Evolutionary conservation across 2,888 invertebrate species (phyloP).

Genomic region (Tethea ocularis): DNA sequence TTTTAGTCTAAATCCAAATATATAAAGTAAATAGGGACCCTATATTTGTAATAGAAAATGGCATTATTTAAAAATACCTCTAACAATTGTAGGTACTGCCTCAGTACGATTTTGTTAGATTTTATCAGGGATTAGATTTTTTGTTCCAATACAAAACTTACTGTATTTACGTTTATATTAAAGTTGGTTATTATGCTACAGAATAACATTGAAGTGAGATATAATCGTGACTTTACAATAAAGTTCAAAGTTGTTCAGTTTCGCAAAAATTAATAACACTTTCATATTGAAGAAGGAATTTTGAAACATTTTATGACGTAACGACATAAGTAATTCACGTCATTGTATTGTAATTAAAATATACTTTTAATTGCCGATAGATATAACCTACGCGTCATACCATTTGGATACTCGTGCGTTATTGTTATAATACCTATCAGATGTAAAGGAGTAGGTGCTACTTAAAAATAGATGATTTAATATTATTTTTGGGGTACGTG

Average conservation of each 20-base stretch:
- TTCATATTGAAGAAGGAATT: not conserved
- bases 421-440: not conserved
- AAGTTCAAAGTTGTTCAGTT: not conserved
- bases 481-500: not conserved
- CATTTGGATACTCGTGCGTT: not conserved
- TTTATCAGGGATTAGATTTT: not conserved
- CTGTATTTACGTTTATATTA: not conserved
- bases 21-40: no score
- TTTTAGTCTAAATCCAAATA: no score
- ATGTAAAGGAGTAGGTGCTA: no score
- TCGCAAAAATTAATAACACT: not conserved
- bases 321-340: not conserved
- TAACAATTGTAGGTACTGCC: no score
- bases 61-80: no score
- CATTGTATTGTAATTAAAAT: not conserved
- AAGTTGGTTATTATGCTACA: not conserved
- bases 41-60: no score
- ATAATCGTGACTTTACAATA: not conserved
- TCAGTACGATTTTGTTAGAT: no score
- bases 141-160: not conserved
- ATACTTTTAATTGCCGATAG: not conserved
- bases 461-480: not conserved
- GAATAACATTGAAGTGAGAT: not conserved
- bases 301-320: not conserved
- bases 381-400: not conserved